Percentiles rank a stretch among this genome's conserved stretches.
phyloP scores from a whole-genome alignment of 1,140 invertebrate genomes.

The Drosophila elegans region DNA sequence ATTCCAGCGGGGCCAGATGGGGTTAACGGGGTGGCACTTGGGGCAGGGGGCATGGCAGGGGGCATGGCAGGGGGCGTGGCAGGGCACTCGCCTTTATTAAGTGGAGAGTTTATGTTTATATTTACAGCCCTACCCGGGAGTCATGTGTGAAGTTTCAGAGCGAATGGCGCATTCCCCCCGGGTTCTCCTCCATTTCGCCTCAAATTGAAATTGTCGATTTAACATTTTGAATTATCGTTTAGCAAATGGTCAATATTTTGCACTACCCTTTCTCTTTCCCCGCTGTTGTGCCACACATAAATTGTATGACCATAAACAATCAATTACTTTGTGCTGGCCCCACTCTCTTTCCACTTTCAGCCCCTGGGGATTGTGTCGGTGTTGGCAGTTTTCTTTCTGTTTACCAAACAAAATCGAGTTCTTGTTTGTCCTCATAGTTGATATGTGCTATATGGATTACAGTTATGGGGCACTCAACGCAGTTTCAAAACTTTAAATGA shows the following conservation, averaged over 20 bases:
- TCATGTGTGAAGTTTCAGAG: slow-evolving; percentile 31
- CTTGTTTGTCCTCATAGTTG: slow-evolving; percentile 42
- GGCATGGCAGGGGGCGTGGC: slow-evolving; percentile 3
- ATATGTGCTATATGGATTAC: slow-evolving; percentile 43
- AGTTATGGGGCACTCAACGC: slow-evolving; percentile 30
- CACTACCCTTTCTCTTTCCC: background rate
- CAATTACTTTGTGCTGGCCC: slow-evolving; percentile 72
- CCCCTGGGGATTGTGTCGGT: slow-evolving; percentile 12
- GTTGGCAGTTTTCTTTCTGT: slow-evolving; percentile 33
- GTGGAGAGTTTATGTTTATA: slow-evolving; percentile 78
- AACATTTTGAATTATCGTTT: slow-evolving; percentile 83
- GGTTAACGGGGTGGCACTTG: background rate
- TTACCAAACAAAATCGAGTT: slow-evolving; percentile 52
- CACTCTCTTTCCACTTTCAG: background rate
- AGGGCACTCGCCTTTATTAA: slow-evolving; percentile 69
- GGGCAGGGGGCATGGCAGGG: slow-evolving; percentile 12
- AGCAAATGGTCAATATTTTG: slow-evolving; percentile 81
- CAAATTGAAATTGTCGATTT: slow-evolving; percentile 82
- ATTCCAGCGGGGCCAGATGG: slow-evolving; percentile 46
- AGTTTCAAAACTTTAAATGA: slow-evolving; percentile 31
- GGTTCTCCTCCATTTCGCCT: slow-evolving; percentile 26
- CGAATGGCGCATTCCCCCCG: slow-evolving; percentile 8
- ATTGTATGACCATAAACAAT: slow-evolving; percentile 79
- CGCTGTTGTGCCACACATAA: slow-evolving; percentile 68
- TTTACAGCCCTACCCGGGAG: slow-evolving; percentile 57